Conservation (phyloP, 2,113 vertebrate genomes). For the Hippocampus zosterae region DNA sequence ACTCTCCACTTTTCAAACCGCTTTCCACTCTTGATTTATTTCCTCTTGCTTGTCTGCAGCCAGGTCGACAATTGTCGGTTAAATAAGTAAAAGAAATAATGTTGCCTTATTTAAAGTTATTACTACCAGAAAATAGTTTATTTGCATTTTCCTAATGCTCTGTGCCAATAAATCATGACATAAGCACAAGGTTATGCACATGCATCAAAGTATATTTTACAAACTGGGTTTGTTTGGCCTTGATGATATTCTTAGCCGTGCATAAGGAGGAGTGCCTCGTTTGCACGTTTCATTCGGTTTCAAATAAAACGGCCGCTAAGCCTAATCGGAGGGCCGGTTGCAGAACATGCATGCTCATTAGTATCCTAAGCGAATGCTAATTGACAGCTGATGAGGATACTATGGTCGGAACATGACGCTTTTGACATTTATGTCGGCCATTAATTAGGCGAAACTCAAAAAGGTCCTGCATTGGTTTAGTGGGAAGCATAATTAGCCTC, state of each 20-base stretch:
- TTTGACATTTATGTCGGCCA: background rate
- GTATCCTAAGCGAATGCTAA: background rate
- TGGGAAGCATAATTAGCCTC: background rate
- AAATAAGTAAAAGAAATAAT: too few relatives aligned
- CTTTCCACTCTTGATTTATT: too few relatives aligned
- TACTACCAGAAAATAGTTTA: background rate
- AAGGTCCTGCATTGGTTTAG: slow-evolving; percentile 1
- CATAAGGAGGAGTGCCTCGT: background rate
- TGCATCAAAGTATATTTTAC: background rate
- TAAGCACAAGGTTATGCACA: background rate
- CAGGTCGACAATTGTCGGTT: too few relatives aligned
- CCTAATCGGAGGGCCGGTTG: background rate
- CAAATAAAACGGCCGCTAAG: background rate
- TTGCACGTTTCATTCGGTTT: background rate
- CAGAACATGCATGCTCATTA: background rate
- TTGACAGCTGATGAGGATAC: background rate
- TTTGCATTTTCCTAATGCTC: too few relatives aligned
- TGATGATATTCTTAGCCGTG: background rate
- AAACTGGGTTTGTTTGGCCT: background rate
- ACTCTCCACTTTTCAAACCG: too few relatives aligned
- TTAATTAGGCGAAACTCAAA: slow-evolving; percentile 4
- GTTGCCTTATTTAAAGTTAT: too few relatives aligned
- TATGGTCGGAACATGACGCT: background rate
- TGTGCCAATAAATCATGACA: background rate
- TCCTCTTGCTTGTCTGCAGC: too few relatives aligned